Percentiles rank a stretch among this genome's conserved stretches.
phyloP scores from a whole-genome alignment of 2,797 vertebrate genomes.

The Anguilla megastoma region DNA sequence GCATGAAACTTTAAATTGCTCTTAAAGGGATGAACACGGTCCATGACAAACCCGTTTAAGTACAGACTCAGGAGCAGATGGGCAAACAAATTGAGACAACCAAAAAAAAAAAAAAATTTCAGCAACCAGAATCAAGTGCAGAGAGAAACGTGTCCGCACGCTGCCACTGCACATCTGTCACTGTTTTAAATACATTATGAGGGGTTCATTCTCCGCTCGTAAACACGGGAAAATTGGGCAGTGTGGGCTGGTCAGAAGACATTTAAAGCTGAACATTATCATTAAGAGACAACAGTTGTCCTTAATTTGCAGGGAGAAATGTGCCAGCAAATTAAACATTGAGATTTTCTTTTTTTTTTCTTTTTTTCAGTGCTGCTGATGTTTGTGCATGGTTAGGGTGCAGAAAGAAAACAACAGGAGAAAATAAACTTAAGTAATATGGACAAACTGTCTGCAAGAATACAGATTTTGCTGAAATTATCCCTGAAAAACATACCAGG shows the following conservation, averaged over 20 bases:
- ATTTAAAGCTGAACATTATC: conserved; percentile 22
- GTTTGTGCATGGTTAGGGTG: neutral
- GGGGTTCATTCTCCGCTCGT: conserved; percentile 9
- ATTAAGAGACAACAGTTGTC: neutral
- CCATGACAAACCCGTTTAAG: conserved; percentile 51
- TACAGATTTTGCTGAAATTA: neutral
- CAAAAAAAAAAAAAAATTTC: conserved; percentile 62
- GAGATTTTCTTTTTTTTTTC: neutral
- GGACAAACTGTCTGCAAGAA: neutral
- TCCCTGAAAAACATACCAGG: neutral
- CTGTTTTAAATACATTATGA: conserved; percentile 31
- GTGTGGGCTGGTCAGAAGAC: neutral
- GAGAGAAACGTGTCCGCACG: neutral
- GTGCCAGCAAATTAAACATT: neutral
- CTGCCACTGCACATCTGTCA: conserved; percentile 33
- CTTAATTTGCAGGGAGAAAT: conserved; percentile 2
- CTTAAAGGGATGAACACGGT: conserved; percentile 24
- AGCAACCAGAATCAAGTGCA: conserved; percentile 62
- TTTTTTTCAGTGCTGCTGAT: neutral
- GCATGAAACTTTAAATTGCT: conserved; percentile 24
- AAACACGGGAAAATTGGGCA: conserved; percentile 3
- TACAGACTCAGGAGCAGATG: conserved; percentile 75
- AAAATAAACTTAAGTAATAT: neutral
- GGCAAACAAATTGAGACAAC: conserved; percentile 64
- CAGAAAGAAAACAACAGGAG: neutral